A percentile compares a stretch with the other conserved stretches of the same genome.
These are phyloP conservation scores for Entomyzon cyanotis DNA, from an alignment of 2,113 vertebrate species.

Conservation along the genomic window DNA sequence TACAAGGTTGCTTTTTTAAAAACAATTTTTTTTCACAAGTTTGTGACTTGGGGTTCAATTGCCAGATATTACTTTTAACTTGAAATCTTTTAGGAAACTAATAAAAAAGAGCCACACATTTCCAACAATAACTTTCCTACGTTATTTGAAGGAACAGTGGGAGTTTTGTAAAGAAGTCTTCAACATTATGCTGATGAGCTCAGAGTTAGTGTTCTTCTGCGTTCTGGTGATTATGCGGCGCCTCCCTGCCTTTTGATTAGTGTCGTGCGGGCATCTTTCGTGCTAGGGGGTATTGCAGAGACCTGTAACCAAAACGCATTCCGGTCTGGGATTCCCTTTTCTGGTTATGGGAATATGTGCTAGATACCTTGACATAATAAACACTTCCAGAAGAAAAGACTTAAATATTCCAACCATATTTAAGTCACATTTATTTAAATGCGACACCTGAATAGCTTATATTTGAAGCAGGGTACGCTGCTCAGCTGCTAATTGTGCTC, in stretches of 20 bases:
- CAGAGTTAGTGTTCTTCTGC: slow-evolving; percentile 22
- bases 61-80: slow-evolving; percentile 32
- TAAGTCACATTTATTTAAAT: slow-evolving; percentile 21
- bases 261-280: background rate
- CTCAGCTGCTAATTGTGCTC: background rate
- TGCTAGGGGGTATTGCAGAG: background rate
- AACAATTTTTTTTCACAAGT: slow-evolving; percentile 71
- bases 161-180: slow-evolving; percentile 39
- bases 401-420: slow-evolving; percentile 42
- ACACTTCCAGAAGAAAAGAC: slow-evolving; percentile 29
- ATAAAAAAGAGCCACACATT: slow-evolving; percentile 74
- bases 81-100: slow-evolving; percentile 72
- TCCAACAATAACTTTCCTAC: slow-evolving; percentile 71
- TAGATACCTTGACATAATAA: slow-evolving; percentile 35
- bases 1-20: slow-evolving; percentile 29
- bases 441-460: background rate
- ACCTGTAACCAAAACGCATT: slow-evolving; percentile 29
- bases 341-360: background rate
- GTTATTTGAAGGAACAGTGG: slow-evolving; percentile 66
- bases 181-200: background rate
- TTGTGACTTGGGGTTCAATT: slow-evolving; percentile 71
- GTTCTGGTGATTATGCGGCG: slow-evolving; percentile 10
- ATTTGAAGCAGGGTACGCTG: background rate
- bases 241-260: slow-evolving; percentile 14
- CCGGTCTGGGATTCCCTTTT: background rate